Conservation (phyloP, 2,113 vertebrate species). For the Microcebus jonahi region DNA sequence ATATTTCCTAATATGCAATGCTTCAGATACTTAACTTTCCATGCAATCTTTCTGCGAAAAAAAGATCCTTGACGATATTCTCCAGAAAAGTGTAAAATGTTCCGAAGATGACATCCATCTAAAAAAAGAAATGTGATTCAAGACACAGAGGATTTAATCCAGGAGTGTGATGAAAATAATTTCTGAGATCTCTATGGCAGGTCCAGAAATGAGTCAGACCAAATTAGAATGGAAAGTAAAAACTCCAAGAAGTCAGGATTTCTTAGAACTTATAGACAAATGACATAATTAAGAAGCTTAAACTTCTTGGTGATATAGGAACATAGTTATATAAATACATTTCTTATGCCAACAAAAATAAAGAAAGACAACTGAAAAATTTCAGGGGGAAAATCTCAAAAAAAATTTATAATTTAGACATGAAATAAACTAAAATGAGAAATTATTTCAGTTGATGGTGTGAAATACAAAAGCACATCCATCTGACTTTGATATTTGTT, state of each 20-base stretch:
- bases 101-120: not conserved
- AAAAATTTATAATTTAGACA: not conserved
- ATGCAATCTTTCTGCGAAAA: not conserved
- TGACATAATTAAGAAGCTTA: not conserved
- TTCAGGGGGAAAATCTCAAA: not conserved
- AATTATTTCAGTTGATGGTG: not conserved
- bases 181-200: not conserved
- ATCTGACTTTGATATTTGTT: not conserved
- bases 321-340: not conserved
- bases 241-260: not conserved
- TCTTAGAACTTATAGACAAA: conserved; percentile 21
- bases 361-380: not conserved
- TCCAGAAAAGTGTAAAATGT: conserved; percentile 25
- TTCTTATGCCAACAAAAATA: not conserved
- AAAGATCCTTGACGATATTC: not conserved
- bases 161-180: conserved; percentile 2
- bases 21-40: not conserved
- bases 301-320: not conserved
- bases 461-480: not conserved
- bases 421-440: not conserved
- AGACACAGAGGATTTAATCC: conserved; percentile 8
- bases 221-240: not conserved
- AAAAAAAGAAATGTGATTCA: not conserved
- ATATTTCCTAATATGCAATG: not conserved
- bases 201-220: not conserved